Evolutionary conservation across 2,888 invertebrate species (phyloP).

Genomic region (Scotopteryx bipunctaria): DNA sequence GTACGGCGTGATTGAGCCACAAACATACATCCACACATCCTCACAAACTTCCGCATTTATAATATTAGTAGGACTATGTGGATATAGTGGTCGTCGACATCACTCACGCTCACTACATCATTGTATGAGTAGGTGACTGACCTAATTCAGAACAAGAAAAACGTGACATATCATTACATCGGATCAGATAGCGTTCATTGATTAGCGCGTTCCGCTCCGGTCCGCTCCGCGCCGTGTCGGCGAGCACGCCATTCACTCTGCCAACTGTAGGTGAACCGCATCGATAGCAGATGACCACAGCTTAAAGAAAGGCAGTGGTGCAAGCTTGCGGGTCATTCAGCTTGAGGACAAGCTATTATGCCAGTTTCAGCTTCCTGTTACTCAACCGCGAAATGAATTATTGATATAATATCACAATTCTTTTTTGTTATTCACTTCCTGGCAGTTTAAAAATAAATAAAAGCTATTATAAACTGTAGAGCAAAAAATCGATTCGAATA

Average conservation of each 20-base stretch:
- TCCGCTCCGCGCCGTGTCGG: constrained; percentile 20
- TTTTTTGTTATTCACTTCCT: too few relatives aligned
- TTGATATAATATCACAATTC: too few relatives aligned
- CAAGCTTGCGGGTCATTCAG: constrained; percentile 4
- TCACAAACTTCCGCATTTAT: too few relatives aligned
- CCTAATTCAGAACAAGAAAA: constrained; percentile 2
- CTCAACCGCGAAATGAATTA: background rate
- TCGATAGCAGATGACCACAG: constrained; percentile 1
- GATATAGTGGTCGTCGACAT: too few relatives aligned
- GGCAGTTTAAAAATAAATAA: background rate
- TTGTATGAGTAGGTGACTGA: background rate
- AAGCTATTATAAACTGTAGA: too few relatives aligned
- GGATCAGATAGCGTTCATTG: constrained; percentile 24
- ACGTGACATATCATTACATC: constrained; percentile 15
- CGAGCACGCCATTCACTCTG: constrained; percentile 5
- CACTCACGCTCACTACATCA: too few relatives aligned
- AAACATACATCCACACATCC: too few relatives aligned
- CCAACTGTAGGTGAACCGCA: constrained; percentile 11
- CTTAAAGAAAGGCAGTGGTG: background rate
- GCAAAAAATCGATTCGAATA: too few relatives aligned
- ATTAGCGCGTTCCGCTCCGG: background rate
- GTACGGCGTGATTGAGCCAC: too few relatives aligned
- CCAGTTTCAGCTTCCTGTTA: constrained; percentile 10
- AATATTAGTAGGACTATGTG: too few relatives aligned
- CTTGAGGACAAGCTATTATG: constrained; percentile 7